Conservation (phyloP, 2,888 invertebrate species). For the Chironomus riparius region DNA sequence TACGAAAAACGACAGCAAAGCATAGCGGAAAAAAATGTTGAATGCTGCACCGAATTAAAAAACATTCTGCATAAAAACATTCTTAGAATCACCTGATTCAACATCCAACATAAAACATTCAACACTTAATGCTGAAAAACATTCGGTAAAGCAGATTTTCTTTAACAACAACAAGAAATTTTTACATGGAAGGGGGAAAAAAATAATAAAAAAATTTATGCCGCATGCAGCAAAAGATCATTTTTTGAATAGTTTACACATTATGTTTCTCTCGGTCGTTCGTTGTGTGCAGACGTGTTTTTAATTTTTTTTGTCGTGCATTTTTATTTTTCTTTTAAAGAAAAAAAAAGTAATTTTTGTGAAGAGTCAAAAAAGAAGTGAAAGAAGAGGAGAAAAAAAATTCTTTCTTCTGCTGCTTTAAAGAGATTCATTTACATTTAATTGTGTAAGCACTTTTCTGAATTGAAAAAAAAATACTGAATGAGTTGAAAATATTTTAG, state of each 20-base stretch:
- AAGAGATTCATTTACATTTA: background rate
- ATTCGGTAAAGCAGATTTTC: slow-evolving; percentile 12
- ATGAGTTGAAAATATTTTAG: background rate
- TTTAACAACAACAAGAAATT: background rate
- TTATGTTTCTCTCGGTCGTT: slow-evolving; percentile 23
- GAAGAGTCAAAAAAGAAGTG: background rate
- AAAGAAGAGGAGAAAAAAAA: background rate
- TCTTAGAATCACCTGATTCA: background rate
- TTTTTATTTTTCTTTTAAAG: background rate
- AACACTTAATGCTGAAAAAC: background rate
- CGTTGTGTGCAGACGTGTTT: slow-evolving; percentile 23
- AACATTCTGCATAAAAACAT: background rate
- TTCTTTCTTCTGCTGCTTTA: background rate
- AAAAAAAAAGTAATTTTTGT: background rate
- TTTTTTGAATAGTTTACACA: background rate
- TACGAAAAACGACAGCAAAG: too few species aligned
- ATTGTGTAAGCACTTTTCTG: background rate
- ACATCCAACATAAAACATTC: background rate
- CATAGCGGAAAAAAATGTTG: too few species aligned
- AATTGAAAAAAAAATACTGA: background rate
- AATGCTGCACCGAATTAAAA: too few species aligned
- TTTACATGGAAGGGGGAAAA: background rate
- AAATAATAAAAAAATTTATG: background rate
- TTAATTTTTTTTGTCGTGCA: background rate
- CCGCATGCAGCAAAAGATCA: slow-evolving; percentile 4